Base-by-base conservation (phyloP, 2,113 vertebrate species). In the Actenoides hombroni region DNA sequence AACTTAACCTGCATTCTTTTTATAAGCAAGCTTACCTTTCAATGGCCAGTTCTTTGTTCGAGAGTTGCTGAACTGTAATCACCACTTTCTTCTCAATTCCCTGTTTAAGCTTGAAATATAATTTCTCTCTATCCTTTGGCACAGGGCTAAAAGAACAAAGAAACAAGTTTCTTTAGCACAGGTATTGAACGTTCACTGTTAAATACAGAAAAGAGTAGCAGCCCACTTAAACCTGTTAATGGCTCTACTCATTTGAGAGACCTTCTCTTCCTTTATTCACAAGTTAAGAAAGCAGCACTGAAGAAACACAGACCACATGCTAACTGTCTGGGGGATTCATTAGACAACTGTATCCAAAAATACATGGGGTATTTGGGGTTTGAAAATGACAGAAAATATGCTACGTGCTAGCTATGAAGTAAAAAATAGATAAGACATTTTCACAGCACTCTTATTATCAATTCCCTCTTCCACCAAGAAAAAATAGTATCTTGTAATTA, bases 91-190 rank as follows among this genome's bases (percentile, higher is more conserved):
- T 99, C 97, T 99, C 99, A 89, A 99, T 95, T 56, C 98, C 98
- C 97, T 99, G 99, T 24, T 99, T 98, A 82, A 99, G 98, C 95
- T 99, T 99, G 97, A 99, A 99, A 97, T 99, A 99, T 77, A 99
- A 98, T 96, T 99, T 99, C 46, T 99, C 99, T 98, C 99, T 98
- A 85, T 99, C 99, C 96, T 99, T 99, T 29, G 99, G 99, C 74
- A 99, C 99, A 15, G 99, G 98, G 91, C 99, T 99, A 96, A 88
- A 98, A 97, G 29, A 96, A 92, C 0, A 67, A 91, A 92, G 40
- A 64, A 96, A 87, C 6, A 93, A 39, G 76, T 67, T 46, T n/a
- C n/a, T 81, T 96, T 29, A 94, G 70, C 39, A 73, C 16, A 73
- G 15, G 24, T 54, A 91, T 3, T 79, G 21, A 91, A 69, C 2